Percentiles rank a stretch among this genome's conserved stretches.
These are phyloP conservation scores for Rhyacophila evoluta DNA, from an alignment of 2,888 invertebrate genomes.

Conservation along the genomic window DNA sequence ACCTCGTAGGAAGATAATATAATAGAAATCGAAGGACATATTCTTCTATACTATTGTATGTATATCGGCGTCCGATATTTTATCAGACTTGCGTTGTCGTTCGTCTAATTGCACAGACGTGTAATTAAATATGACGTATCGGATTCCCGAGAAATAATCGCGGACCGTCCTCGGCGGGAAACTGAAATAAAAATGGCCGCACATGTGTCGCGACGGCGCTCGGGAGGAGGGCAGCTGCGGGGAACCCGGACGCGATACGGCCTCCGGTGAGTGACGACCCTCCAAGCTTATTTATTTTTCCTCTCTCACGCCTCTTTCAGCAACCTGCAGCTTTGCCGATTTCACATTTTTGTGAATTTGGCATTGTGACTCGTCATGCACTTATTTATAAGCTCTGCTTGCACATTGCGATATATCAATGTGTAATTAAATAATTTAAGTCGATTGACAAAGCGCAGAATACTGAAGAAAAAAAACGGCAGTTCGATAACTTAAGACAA, in stretches of 20 bases:
- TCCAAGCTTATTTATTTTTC: background rate
- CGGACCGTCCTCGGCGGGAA: background rate
- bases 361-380: background rate
- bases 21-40: no score
- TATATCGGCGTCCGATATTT: no score
- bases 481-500: no score
- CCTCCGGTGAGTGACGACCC: background rate
- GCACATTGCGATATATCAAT: no score
- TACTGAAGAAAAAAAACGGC: no score
- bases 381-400: no score
- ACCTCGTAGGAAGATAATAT: no score
- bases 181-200: constrained; percentile 6
- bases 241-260: background rate
- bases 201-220: background rate
- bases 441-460: no score
- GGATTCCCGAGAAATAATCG: background rate
- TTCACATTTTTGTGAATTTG: background rate
- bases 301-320: background rate
- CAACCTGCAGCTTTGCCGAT: background rate
- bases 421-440: no score
- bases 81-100: background rate
- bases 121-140: constrained; percentile 4
- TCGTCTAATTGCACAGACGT: background rate
- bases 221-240: background rate
- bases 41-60: no score